Evolutionary conservation across 2,113 vertebrate genomes (phyloP).

Genomic region (Oplegnathus fasciatus): DNA sequence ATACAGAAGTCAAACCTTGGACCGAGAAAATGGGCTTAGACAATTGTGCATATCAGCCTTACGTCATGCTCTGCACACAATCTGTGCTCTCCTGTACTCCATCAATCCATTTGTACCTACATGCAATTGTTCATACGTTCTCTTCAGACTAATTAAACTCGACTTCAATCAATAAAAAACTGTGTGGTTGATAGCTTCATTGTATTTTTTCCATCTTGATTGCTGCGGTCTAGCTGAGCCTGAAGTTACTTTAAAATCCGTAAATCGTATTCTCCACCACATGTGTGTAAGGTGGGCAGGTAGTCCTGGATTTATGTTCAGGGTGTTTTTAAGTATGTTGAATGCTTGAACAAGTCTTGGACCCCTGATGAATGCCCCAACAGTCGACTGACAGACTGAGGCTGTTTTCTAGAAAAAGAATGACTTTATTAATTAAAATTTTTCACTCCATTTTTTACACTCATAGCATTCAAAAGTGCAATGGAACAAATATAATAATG

Average conservation of each 20-base stretch:
- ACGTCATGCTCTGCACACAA: no score
- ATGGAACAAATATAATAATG: neutral
- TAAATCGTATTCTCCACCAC: neutral
- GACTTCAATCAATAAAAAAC: neutral
- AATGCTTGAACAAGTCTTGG: conserved; percentile 10
- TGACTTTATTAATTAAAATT: no score
- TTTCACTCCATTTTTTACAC: no score
- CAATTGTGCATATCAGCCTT: neutral
- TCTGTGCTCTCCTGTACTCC: neutral
- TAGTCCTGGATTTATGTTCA: neutral
- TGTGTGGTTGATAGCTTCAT: neutral
- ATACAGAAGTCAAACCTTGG: neutral
- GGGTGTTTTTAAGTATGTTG: neutral
- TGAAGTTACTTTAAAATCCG: neutral
- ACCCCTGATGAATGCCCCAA: conserved; percentile 7
- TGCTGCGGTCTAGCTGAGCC: neutral
- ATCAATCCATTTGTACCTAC: neutral
- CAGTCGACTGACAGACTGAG: neutral
- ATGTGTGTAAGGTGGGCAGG: no score
- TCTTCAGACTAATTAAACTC: neutral
- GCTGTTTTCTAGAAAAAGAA: neutral
- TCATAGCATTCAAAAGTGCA: neutral
- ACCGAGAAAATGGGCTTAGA: neutral
- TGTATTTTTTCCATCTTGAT: conserved; percentile 7
- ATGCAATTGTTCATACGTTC: neutral